Evolutionary conservation across 2,888 invertebrate genomes (phyloP).

Genomic region (Augiades crinisus): DNA sequence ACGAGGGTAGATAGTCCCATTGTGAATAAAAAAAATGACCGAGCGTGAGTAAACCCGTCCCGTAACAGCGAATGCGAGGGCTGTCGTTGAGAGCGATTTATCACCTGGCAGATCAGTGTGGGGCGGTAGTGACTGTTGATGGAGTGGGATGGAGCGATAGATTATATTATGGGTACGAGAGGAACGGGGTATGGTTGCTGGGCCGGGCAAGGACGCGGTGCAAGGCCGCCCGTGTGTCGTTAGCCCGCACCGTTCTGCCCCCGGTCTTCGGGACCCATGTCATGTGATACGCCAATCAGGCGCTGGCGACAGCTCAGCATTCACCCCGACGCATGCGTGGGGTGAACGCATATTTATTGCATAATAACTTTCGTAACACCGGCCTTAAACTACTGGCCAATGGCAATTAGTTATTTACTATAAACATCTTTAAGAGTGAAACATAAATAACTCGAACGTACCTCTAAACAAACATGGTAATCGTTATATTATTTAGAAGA

Average conservation of each 20-base stretch:
- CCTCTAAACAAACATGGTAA: too few relatives aligned
- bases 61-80: conserved; percentile 55
- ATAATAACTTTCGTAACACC: not conserved
- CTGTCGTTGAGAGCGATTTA: conserved; percentile 67
- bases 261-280: conserved; percentile 37
- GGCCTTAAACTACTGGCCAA: not conserved
- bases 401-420: not conserved
- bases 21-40: conserved; percentile 61
- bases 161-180: conserved; percentile 40
- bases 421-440: not conserved
- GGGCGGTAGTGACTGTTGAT: conserved; percentile 47
- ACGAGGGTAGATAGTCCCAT: conserved; percentile 53
- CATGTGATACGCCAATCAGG: conserved; percentile 41
- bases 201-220: conserved; percentile 66
- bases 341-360: conserved; percentile 11
- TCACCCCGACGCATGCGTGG: conserved; percentile 5
- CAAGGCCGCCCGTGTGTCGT: conserved; percentile 67
- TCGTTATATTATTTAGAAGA: too few relatives aligned
- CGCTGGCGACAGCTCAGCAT: conserved; percentile 29
- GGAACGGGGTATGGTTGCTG: conserved; percentile 47
- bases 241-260: conserved; percentile 44
- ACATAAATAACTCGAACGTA: too few relatives aligned
- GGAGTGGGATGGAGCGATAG: conserved; percentile 43
- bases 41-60: conserved; percentile 53
- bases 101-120: conserved; percentile 57